Percentiles rank a stretch among this genome's conserved stretches.
phyloP scores from a whole-genome alignment of 2,113 vertebrate genomes.

The Alligator mississippiensis region DNA sequence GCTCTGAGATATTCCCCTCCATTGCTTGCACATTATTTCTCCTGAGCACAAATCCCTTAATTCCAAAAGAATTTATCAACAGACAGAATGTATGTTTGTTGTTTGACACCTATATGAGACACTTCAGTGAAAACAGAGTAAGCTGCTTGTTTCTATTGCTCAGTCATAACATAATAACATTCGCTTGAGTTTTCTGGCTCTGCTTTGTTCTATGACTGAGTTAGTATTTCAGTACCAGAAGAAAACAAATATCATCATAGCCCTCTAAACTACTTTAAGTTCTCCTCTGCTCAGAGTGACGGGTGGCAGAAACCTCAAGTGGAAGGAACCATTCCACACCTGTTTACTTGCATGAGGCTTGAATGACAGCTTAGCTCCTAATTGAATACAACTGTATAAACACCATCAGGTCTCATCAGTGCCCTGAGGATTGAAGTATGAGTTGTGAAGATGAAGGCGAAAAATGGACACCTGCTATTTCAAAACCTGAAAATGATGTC shows the following conservation, averaged over 20 bases:
- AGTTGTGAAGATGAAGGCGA: fast-evolving
- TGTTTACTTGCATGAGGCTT: neutral
- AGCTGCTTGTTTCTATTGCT: neutral
- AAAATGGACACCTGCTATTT: neutral
- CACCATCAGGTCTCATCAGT: neutral
- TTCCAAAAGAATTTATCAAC: neutral
- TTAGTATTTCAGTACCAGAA: neutral
- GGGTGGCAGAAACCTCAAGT: neutral
- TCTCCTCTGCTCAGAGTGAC: neutral
- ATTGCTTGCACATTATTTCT: neutral
- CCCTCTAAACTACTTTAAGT: neutral
- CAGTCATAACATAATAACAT: neutral
- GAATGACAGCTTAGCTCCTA: neutral
- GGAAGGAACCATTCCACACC: neutral
- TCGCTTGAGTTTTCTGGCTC: neutral
- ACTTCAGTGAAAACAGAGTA: neutral
- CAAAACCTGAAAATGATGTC: neutral
- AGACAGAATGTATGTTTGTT: neutral
- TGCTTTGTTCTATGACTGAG: neutral
- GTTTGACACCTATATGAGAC: neutral
- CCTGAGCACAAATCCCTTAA: neutral
- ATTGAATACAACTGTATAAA: neutral
- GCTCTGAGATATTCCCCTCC: neutral
- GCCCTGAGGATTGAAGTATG: neutral
- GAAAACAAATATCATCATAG: neutral